A percentile compares a stretch with the other conserved stretches of the same genome.
Conservation (phyloP, 1,140 invertebrate genomes). For the Scaptodrosophila lebanonensis region DNA sequence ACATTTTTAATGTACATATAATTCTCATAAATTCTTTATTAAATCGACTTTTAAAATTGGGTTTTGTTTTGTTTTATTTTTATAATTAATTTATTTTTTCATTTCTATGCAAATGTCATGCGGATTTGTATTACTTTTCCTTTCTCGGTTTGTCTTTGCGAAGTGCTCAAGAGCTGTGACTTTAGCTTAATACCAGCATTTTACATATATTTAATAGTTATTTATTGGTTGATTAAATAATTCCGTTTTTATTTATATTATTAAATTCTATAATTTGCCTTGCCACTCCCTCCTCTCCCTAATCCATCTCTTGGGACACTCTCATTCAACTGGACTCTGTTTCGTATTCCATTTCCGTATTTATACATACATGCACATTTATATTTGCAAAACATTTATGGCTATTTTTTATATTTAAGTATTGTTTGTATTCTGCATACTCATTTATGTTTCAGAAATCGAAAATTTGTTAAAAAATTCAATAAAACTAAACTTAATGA, state of each 20-base stretch:
- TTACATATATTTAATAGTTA: conserved; percentile 49
- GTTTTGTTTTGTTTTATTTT: conserved; percentile 44
- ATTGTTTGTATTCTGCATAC: conserved; percentile 25
- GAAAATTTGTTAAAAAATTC: conserved; percentile 3
- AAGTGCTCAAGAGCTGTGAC: no score
- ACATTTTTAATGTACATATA: conserved; percentile 65
- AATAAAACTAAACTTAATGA: not conserved
- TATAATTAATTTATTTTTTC: conserved; percentile 70
- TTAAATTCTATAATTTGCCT: conserved; percentile 75
- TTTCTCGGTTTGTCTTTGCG: conserved; percentile 38
- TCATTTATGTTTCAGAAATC: conserved; percentile 49
- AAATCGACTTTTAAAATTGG: conserved; percentile 72
- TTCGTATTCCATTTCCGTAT: conserved; percentile 14
- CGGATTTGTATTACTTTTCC: conserved; percentile 29
- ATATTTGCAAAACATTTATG: conserved; percentile 73
- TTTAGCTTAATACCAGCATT: no score
- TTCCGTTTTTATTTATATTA: conserved; percentile 64
- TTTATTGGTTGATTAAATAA: conserved; percentile 64
- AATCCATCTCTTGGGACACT: conserved; percentile 22
- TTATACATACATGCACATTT: conserved; percentile 69
- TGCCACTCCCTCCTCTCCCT: conserved; percentile 33
- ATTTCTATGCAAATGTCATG: conserved; percentile 62
- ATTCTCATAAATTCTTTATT: conserved; percentile 76
- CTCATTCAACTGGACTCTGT: conserved; percentile 24
- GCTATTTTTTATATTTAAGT: conserved; percentile 44